Evolutionary conservation across 2,113 vertebrate genomes (phyloP).

Genomic region (Dryoscopus gambensis): DNA sequence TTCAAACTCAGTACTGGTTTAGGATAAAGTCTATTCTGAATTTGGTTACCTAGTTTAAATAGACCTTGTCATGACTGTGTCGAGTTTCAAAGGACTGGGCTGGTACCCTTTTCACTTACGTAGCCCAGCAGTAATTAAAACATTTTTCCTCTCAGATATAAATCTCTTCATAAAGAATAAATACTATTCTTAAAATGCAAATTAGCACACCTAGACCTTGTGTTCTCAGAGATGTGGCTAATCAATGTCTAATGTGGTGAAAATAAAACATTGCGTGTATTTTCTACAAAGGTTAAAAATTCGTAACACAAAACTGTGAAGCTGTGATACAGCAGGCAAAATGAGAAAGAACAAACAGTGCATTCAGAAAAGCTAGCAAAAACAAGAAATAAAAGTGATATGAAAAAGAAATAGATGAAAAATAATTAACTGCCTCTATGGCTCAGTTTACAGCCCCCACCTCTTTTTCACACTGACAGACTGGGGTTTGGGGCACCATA

Average conservation of each 20-base stretch:
- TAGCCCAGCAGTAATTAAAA: neutral
- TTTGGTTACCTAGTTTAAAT: neutral
- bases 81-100: neutral
- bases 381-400: neutral
- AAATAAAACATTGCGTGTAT: neutral
- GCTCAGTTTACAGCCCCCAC: neutral
- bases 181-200: neutral
- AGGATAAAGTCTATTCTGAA: neutral
- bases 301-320: neutral
- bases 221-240: neutral
- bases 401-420: neutral
- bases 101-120: neutral
- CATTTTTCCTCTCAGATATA: neutral
- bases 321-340: neutral
- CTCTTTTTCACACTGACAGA: neutral
- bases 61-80: neutral
- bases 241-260: neutral
- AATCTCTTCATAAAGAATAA: neutral
- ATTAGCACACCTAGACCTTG: neutral
- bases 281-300: neutral
- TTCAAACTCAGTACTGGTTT: neutral
- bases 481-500: accelerated
- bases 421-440: neutral
- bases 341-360: neutral
- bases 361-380: neutral